Percentiles rank a stretch among this genome's conserved stretches.
These are phyloP conservation scores for Sphaerodactylus townsendi DNA, from an alignment of 2,113 vertebrate species.

Conservation along the genomic window DNA sequence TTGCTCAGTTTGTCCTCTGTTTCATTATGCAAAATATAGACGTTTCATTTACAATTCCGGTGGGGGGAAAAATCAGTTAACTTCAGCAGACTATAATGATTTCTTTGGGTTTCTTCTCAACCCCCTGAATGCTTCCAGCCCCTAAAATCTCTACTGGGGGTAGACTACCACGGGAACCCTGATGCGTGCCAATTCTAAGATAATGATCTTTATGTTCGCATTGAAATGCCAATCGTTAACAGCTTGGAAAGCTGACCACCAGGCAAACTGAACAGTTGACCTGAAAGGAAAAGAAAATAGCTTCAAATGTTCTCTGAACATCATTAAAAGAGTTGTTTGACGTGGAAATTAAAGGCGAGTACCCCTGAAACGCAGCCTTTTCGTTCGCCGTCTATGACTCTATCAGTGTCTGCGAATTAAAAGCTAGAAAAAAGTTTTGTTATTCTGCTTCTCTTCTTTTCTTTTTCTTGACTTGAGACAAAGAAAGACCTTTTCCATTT, in stretches of 20 bases:
- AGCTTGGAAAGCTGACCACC: conserved; percentile 74
- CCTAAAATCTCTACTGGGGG: conserved; percentile 81
- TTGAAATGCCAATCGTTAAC: conserved; percentile 70
- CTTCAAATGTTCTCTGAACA: conserved; percentile 72
- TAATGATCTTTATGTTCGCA: conserved; percentile 76
- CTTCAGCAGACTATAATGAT: conserved; percentile 75
- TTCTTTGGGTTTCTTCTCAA: conserved; percentile 76
- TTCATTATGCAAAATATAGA: conserved; percentile 81
- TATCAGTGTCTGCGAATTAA: conserved; percentile 53
- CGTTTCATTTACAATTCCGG: conserved; percentile 77
- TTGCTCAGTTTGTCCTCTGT: conserved; percentile 78
- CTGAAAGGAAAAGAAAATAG: conserved; percentile 70
- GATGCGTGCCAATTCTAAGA: conserved; percentile 72
- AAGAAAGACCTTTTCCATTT: conserved; percentile 41
- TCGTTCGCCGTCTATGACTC: conserved; percentile 55
- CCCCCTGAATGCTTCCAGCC: conserved; percentile 62
- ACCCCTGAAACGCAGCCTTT: conserved; percentile 57
- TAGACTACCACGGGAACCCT: conserved; percentile 71
- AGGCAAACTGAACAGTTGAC: conserved; percentile 63
- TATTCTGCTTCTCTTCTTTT: conserved; percentile 45
- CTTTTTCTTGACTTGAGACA: not conserved
- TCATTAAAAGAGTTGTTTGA: conserved; percentile 71
- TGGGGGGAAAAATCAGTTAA: conserved; percentile 63
- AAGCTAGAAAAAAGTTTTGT: conserved; percentile 35
- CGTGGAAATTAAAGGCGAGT: conserved; percentile 58